A percentile compares a stretch with the other conserved stretches of the same genome.
These are phyloP conservation scores for Cololabis saira DNA, from an alignment of 2,113 vertebrate species.

Conservation along the genomic window DNA sequence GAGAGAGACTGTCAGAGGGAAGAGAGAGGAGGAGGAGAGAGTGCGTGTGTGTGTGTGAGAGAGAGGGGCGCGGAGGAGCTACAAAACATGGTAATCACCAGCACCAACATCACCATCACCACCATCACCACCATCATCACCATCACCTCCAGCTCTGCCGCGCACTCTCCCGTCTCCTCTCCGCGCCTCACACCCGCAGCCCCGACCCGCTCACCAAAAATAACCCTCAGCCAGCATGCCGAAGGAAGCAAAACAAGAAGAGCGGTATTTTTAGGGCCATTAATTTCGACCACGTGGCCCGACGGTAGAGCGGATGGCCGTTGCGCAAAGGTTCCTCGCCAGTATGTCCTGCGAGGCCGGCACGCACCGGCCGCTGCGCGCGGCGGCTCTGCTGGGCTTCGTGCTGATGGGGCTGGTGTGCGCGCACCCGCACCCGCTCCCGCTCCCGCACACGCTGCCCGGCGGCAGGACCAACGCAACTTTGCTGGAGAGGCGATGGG, in stretches of 20 bases:
- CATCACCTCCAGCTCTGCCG: conserved; percentile 79
- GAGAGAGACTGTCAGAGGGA: conserved; percentile 41
- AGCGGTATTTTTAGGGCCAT: conserved; percentile 98
- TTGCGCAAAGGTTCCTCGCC: conserved; percentile 90
- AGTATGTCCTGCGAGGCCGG: conserved; percentile 92
- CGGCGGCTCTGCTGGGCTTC: conserved; percentile 85
- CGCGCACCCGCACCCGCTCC: too few species aligned
- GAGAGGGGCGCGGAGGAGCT: conserved; percentile 73
- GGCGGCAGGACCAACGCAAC: conserved; percentile 86
- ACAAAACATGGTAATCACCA: conserved; percentile 89
- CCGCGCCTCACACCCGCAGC: conserved; percentile 90
- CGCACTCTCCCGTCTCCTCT: conserved; percentile 81
- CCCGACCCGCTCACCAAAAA: conserved; percentile 93
- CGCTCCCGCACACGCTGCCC: conserved; percentile 81
- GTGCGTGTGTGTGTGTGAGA: conserved; percentile 34
- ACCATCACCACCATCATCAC: conserved; percentile 74
- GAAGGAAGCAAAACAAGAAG: conserved; percentile 95
- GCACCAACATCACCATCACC: conserved; percentile 72
- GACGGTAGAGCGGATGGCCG: conserved; percentile 94
- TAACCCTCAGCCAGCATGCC: conserved; percentile 95
- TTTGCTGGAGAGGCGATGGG: conserved; percentile 88
- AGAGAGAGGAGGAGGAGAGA: conserved; percentile 50
- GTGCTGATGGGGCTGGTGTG: conserved; percentile 87
- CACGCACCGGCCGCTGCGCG: conserved; percentile 86
- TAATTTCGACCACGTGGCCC: conserved; percentile 97